Percentiles rank a stretch among this genome's conserved stretches.
phyloP scores from a whole-genome alignment of 2,113 vertebrate genomes.

The Pollachius pollachius region DNA sequence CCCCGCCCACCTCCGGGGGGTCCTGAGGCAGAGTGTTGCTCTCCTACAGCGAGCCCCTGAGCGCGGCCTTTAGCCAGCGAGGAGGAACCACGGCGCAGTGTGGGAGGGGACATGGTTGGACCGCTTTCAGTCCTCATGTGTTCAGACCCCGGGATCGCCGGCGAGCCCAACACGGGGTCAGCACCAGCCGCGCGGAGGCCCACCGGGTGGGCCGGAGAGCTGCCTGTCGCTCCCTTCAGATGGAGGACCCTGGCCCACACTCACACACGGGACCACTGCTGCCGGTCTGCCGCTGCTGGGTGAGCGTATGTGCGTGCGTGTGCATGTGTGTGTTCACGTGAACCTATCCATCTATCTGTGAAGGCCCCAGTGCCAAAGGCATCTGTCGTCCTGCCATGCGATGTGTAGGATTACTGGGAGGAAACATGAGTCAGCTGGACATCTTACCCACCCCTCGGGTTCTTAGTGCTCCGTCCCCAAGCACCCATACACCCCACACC shows the following conservation, averaged over 20 bases:
- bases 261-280: slow-evolving; percentile 64
- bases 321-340: slow-evolving; percentile 21
- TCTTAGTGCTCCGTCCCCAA: slow-evolving; percentile 18
- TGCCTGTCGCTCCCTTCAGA: slow-evolving; percentile 75
- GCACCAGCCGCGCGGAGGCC: slow-evolving; percentile 72
- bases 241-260: slow-evolving; percentile 31
- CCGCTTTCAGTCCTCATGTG: slow-evolving; percentile 31
- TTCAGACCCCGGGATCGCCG: slow-evolving; percentile 4
- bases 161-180: slow-evolving; percentile 66
- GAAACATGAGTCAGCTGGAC: slow-evolving; percentile 57
- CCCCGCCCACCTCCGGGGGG: slow-evolving; percentile 9
- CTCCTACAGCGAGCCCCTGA: background rate
- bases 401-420: slow-evolving; percentile 30
- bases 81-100: too few species aligned
- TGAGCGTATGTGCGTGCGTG: slow-evolving; percentile 10
- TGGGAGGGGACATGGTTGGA: background rate
- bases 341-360: slow-evolving; percentile 4
- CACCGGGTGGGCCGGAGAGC: slow-evolving; percentile 80
- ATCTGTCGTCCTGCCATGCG: slow-evolving; percentile 19
- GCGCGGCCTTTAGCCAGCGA: too few species aligned
- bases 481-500: slow-evolving; percentile 1
- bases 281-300: slow-evolving; percentile 39
- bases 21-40: slow-evolving; percentile 43
- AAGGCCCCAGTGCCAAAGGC: slow-evolving; percentile 28
- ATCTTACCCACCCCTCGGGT: slow-evolving; percentile 14